Evolutionary conservation across 2,888 invertebrate species (phyloP).

Genomic region (Erynnis tages): DNA sequence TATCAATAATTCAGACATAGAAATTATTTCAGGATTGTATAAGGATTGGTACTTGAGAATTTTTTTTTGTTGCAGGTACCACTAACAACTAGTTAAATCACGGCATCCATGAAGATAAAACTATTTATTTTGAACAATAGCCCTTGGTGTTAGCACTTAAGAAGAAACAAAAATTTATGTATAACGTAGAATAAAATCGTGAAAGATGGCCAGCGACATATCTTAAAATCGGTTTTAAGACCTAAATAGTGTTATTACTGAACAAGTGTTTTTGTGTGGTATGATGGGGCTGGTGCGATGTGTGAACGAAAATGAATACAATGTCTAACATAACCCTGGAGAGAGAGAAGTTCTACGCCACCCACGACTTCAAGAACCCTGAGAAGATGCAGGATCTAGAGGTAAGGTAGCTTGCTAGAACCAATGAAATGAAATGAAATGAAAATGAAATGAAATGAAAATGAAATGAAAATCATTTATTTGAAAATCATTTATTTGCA

Average conservation of each 20-base stretch:
- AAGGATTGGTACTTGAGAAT: neutral
- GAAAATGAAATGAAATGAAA: too few species aligned
- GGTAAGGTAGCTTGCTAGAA: slow-evolving; percentile 47
- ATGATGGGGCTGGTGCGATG: neutral
- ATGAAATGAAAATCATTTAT: too few species aligned
- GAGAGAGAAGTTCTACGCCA: slow-evolving; percentile 56
- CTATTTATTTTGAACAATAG: neutral
- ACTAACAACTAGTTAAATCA: too few species aligned
- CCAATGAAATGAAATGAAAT: too few species aligned
- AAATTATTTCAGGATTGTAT: too few species aligned
- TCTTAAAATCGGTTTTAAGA: too few species aligned
- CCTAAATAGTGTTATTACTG: neutral
- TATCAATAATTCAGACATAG: too few species aligned
- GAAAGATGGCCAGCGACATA: slow-evolving; percentile 18
- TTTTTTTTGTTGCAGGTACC: slow-evolving; percentile 6
- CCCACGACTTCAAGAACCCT: slow-evolving; percentile 51
- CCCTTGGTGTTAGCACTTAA: too few species aligned
- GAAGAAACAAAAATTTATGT: too few species aligned
- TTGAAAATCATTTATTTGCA: too few species aligned
- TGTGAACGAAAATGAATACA: slow-evolving; percentile 45
- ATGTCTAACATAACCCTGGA: slow-evolving; percentile 57
- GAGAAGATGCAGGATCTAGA: slow-evolving; percentile 51
- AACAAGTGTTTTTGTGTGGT: neutral
- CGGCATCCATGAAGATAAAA: neutral
- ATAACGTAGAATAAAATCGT: too few species aligned